Evolutionary conservation across 2,797 vertebrate species (phyloP).

Genomic region (Anisognathus igniventris): DNA sequence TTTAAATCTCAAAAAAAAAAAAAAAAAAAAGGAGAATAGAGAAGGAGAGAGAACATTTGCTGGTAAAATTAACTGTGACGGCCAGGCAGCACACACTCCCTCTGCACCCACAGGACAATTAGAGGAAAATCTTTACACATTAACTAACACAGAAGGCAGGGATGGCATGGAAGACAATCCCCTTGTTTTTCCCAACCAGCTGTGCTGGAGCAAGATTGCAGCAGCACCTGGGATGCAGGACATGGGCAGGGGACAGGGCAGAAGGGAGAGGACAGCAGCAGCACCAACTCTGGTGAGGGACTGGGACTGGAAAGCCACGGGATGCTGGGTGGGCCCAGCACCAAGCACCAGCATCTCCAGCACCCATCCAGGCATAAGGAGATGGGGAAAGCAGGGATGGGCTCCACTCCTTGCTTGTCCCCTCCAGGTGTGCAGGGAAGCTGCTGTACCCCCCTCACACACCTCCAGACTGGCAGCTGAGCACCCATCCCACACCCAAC

Average conservation of each 20-base stretch:
- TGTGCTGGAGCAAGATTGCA: rapidly evolving
- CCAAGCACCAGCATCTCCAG: rapidly evolving
- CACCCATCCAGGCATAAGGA: background rate
- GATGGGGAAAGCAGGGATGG: background rate
- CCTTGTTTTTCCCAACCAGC: background rate
- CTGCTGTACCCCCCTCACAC: rapidly evolving
- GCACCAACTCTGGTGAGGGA: background rate
- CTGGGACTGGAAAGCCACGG: rapidly evolving
- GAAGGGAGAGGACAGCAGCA: background rate
- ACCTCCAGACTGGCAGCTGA: background rate
- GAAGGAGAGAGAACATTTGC: background rate
- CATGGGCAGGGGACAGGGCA: background rate
- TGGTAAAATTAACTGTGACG: background rate
- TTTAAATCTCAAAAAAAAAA: background rate
- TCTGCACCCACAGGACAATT: background rate
- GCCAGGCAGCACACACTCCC: background rate
- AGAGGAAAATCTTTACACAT: conserved; percentile 12
- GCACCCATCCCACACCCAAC: rapidly evolving
- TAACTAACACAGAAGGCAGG: background rate
- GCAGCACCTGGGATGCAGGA: background rate
- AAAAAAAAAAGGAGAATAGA: background rate
- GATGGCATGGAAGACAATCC: background rate
- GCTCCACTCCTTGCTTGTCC: background rate
- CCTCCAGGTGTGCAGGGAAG: background rate
- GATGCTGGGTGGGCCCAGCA: background rate